Percentiles rank a stretch among this genome's conserved stretches.
phyloP scores from a whole-genome alignment of 2,888 invertebrate genomes.

The Acleris holmiana region DNA sequence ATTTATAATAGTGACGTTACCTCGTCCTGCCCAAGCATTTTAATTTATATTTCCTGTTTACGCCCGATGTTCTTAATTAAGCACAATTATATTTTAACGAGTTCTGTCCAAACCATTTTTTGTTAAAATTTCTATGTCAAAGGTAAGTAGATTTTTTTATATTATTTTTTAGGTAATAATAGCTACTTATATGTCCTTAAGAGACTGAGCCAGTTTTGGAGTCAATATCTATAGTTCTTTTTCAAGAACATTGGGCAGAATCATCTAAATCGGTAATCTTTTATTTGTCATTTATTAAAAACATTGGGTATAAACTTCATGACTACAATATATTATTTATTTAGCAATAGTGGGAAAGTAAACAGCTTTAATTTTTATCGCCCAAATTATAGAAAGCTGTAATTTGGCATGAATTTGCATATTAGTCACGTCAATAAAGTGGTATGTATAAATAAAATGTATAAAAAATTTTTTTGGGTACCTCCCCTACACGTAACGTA shows the following conservation, averaged over 20 bases:
- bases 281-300: not conserved
- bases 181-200: not conserved
- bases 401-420: too few species aligned
- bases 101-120: not conserved
- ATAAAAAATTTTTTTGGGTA: too few species aligned
- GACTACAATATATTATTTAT: not conserved
- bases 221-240: not conserved
- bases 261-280: not conserved
- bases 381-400: too few species aligned
- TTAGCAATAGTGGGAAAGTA: not conserved
- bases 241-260: not conserved
- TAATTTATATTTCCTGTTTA: not conserved
- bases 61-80: not conserved
- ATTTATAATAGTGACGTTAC: too few species aligned
- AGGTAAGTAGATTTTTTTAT: not conserved
- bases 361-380: not conserved
- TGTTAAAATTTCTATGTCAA: not conserved
- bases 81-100: not conserved
- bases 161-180: not conserved
- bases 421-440: too few species aligned
- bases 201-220: not conserved
- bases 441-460: too few species aligned
- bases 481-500: too few species aligned
- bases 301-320: not conserved
- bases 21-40: slow-evolving; percentile 1